Conservation (phyloP, 2,888 invertebrate genomes). For the Stegana nigrithorax region DNA sequence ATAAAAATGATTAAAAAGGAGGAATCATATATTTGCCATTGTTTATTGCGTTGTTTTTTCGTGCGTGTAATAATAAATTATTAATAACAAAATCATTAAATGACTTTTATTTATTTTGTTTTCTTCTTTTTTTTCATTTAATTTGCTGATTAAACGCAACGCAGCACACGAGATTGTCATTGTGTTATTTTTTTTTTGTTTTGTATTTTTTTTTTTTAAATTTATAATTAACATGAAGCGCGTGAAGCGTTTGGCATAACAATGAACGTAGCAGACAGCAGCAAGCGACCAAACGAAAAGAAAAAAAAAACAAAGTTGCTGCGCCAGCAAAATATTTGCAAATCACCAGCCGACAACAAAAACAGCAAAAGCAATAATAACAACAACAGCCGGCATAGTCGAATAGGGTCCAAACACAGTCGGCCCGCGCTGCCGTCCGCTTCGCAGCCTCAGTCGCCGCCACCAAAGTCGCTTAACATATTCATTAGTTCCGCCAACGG, state of each 20-base stretch:
- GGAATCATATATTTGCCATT: background rate
- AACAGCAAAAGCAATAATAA: background rate
- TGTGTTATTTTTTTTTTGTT: background rate
- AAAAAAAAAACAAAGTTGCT: background rate
- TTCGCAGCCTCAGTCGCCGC: background rate
- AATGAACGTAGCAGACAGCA: background rate
- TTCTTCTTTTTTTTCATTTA: no score
- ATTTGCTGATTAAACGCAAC: no score
- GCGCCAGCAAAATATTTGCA: slow-evolving; percentile 8
- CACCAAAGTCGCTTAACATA: slow-evolving; percentile 11
- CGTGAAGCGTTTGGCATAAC: slow-evolving; percentile 12
- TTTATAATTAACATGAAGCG: slow-evolving; percentile 11
- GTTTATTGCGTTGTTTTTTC: no score
- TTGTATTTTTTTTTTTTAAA: background rate
- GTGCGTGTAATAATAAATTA: slow-evolving; percentile 7
- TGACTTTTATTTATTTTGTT: no score
- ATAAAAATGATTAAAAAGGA: background rate
- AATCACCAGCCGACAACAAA: slow-evolving; percentile 11
- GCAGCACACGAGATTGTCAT: background rate
- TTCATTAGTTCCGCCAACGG: slow-evolving; percentile 14
- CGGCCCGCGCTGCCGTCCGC: background rate
- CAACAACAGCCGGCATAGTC: no score
- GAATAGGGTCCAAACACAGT: background rate
- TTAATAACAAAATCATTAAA: slow-evolving; percentile 10
- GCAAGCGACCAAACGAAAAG: background rate